Evolutionary conservation across 2,888 invertebrate genomes (phyloP).

Genomic region (Rhamphomyia laevipes): DNA sequence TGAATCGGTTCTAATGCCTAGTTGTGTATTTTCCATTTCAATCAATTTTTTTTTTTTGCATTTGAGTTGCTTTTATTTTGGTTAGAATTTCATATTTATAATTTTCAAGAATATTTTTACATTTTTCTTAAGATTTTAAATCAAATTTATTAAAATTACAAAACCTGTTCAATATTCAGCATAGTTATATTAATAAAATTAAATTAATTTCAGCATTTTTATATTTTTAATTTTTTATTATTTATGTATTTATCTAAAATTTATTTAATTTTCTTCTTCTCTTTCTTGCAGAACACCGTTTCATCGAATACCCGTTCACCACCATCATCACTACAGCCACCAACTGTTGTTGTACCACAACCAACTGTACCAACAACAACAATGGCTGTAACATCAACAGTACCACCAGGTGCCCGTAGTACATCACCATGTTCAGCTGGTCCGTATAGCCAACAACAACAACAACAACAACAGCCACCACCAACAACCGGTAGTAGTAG

Average conservation of each 20-base stretch:
- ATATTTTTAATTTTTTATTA: background rate
- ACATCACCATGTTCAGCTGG: conserved; percentile 41
- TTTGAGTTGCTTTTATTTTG: too few species aligned
- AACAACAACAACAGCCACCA: conserved; percentile 39
- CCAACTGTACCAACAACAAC: conserved; percentile 28
- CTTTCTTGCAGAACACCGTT: conserved; percentile 40
- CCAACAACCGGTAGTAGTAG: conserved; percentile 10
- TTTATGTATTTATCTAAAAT: background rate
- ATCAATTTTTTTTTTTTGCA: too few species aligned
- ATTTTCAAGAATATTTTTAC: too few species aligned
- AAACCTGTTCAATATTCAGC: too few species aligned
- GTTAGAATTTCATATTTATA: too few species aligned
- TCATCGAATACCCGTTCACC: conserved; percentile 61
- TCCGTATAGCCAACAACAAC: conserved; percentile 37
- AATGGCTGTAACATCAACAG: conserved; percentile 42
- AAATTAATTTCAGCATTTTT: background rate
- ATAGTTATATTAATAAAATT: too few species aligned
- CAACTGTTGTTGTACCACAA: conserved; percentile 28
- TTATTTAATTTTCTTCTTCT: background rate
- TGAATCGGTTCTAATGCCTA: too few species aligned
- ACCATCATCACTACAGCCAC: conserved; percentile 45
- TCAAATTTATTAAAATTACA: too few species aligned
- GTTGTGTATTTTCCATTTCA: too few species aligned
- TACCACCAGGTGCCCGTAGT: conserved; percentile 43
- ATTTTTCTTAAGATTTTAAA: too few species aligned